Evolutionary conservation across 2,113 vertebrate genomes (phyloP).

Genomic region (Hucho hucho): DNA sequence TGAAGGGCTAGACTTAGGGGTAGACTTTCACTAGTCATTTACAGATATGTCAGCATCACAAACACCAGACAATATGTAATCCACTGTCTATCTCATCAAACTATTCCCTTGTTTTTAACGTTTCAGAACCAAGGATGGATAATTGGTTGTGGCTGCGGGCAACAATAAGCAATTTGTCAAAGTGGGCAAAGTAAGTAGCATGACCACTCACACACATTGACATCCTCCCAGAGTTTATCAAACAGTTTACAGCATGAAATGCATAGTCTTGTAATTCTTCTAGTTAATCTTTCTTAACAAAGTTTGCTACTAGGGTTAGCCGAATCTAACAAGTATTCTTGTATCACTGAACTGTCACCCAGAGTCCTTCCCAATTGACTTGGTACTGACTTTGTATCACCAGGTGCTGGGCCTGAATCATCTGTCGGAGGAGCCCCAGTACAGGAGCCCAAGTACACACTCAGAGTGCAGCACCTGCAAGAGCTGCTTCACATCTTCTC

Average conservation of each 20-base stretch:
- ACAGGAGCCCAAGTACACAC: conserved; percentile 84
- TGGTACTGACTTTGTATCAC: conserved; percentile 16
- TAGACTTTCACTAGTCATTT: too few relatives aligned
- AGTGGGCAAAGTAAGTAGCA: conserved; percentile 82
- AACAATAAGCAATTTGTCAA: conserved; percentile 87
- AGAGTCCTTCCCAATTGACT: not conserved
- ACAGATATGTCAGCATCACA: too few relatives aligned
- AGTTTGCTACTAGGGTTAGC: too few relatives aligned
- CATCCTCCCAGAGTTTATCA: not conserved
- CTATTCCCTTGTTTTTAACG: conserved; percentile 70
- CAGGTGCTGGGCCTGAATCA: conserved; percentile 83
- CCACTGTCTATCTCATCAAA: not conserved
- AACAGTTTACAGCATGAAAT: not conserved
- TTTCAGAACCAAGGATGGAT: conserved; percentile 87
- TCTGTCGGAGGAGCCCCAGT: conserved; percentile 76
- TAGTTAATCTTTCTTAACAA: too few relatives aligned
- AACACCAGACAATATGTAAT: too few relatives aligned
- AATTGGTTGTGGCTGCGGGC: conserved; percentile 86
- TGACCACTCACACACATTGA: not conserved
- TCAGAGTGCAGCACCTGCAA: conserved; percentile 85
- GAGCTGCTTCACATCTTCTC: conserved; percentile 79
- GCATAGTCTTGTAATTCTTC: not conserved
- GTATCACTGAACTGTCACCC: too few relatives aligned
- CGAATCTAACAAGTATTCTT: too few relatives aligned
- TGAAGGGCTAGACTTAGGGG: too few relatives aligned